phyloP scores from a whole-genome alignment of 2,113 vertebrate species.

The Hippotragus niger region DNA sequence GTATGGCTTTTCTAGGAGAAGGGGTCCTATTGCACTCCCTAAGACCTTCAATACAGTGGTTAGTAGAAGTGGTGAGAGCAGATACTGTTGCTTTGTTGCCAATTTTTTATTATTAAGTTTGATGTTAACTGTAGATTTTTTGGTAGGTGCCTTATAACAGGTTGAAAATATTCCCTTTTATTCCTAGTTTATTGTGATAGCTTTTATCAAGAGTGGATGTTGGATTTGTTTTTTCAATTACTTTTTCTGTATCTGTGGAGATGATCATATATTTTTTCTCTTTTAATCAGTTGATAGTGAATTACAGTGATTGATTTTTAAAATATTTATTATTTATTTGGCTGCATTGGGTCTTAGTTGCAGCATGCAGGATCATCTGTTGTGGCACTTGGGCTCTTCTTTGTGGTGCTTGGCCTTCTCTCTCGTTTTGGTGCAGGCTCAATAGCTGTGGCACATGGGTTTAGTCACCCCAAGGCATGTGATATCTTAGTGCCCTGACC shows the following conservation, averaged over 20 bases:
- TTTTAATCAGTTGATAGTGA: background rate
- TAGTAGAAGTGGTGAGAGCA: background rate
- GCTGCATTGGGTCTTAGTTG: background rate
- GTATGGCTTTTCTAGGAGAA: background rate
- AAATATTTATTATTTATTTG: background rate
- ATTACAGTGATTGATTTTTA: background rate
- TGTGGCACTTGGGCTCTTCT: background rate
- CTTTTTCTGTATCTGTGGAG: conserved; percentile 8
- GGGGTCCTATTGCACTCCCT: background rate
- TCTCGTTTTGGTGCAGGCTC: background rate
- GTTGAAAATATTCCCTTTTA: background rate
- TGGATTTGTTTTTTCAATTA: background rate
- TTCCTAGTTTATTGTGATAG: background rate
- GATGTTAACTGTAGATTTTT: background rate
- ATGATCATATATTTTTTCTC: background rate
- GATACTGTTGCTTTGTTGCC: background rate
- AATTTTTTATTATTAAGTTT: background rate
- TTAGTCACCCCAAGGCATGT: background rate
- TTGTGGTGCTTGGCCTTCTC: background rate
- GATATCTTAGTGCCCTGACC: background rate
- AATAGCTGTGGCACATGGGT: background rate
- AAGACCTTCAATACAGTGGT: background rate
- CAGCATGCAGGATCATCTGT: background rate
- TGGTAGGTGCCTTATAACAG: background rate
- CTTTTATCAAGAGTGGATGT: background rate